These are phyloP conservation scores for Cheilosia soror DNA, from an alignment of 2,888 invertebrate genomes.

Conservation along the genomic window DNA sequence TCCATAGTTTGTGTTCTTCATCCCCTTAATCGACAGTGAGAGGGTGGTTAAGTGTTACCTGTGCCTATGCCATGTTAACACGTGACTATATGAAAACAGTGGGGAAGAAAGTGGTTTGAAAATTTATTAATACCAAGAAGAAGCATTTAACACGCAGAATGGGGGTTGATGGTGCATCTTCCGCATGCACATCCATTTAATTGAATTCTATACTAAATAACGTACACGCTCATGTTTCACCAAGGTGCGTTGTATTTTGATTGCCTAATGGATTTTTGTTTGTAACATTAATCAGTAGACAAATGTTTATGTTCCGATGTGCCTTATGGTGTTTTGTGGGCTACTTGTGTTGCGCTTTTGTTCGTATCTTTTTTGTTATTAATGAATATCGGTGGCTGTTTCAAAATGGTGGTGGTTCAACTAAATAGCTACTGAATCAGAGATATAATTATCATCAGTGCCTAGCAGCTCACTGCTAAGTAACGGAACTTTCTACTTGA, in stretches of 20 bases:
- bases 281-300: conserved; percentile 11
- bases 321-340: background rate
- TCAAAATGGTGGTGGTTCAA: background rate
- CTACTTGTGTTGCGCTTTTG: background rate
- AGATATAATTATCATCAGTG: background rate
- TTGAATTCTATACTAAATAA: conserved; percentile 29
- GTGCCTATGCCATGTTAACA: conserved; percentile 58
- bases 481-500: too few species aligned
- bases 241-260: conserved; percentile 48
- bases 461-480: background rate
- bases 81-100: conserved; percentile 37
- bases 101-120: background rate
- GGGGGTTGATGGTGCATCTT: conserved; percentile 35
- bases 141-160: background rate
- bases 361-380: background rate
- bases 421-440: background rate
- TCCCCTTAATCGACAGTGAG: conserved; percentile 20
- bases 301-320: background rate
- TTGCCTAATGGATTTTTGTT: conserved; percentile 26
- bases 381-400: background rate
- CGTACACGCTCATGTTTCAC: conserved; percentile 23
- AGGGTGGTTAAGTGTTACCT: conserved; percentile 69
- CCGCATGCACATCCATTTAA: conserved; percentile 21
- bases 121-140: conserved; percentile 39
- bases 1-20: conserved; percentile 18